Conservation (phyloP, 2,888 invertebrate genomes). For the Phragmatobia fuliginosa region DNA sequence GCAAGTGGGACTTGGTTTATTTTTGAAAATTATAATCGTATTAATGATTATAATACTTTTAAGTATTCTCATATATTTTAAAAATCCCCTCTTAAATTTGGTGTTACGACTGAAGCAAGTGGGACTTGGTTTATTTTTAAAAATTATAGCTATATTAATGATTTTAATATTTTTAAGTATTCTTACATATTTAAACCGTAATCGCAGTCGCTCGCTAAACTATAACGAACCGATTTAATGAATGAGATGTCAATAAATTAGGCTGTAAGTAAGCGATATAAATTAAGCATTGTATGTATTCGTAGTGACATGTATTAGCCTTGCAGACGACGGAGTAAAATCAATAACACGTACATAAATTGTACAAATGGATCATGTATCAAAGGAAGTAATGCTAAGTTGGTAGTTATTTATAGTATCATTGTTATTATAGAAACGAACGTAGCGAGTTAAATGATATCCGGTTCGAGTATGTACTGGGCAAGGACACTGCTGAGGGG, state of each 20-base stretch:
- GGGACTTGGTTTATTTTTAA: too few relatives aligned
- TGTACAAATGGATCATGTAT: not conserved
- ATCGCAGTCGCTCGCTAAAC: too few relatives aligned
- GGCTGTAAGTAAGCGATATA: too few relatives aligned
- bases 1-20: conserved; percentile 63
- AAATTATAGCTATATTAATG: too few relatives aligned
- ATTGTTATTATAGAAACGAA: conserved; percentile 89
- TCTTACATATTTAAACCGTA: too few relatives aligned
- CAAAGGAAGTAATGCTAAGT: not conserved
- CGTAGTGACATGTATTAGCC: not conserved
- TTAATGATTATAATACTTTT: too few relatives aligned
- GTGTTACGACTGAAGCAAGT: too few relatives aligned
- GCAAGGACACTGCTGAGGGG: conserved; percentile 96
- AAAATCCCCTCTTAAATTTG: too few relatives aligned
- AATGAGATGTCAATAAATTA: too few relatives aligned
- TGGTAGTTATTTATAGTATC: not conserved
- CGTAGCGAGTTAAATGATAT: conserved; percentile 98
- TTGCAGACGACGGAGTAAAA: not conserved
- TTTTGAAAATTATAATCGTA: not conserved
- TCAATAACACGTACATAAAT: not conserved
- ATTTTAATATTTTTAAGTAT: too few relatives aligned
- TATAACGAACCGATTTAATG: too few relatives aligned
- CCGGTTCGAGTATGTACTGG: conserved; percentile 97
- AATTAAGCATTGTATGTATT: not conserved
- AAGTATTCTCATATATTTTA: too few relatives aligned